Conservation (phyloP, 2,113 vertebrate species). For the Pangasianodon hypophthalmus region DNA sequence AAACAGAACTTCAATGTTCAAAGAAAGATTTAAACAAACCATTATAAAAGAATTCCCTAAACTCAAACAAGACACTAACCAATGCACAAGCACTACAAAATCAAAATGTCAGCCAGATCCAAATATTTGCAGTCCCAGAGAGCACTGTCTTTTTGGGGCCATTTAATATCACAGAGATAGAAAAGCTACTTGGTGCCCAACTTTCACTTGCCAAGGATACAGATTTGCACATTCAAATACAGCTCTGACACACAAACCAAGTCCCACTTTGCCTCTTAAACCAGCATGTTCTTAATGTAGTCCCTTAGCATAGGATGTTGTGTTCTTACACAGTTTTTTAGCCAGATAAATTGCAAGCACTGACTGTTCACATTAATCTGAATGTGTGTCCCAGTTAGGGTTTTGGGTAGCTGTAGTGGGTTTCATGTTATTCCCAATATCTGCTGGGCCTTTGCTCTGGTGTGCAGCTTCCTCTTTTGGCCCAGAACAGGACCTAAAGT, state of each 20-base stretch:
- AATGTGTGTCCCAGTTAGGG: not conserved
- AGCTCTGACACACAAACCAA: not conserved
- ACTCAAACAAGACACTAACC: not conserved
- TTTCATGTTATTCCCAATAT: not conserved
- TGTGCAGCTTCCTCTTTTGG: not conserved
- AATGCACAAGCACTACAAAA: not conserved
- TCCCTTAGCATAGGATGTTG: not conserved
- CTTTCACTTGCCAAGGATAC: not conserved
- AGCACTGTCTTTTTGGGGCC: not conserved
- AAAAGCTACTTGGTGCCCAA: not conserved
- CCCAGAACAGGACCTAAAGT: not conserved
- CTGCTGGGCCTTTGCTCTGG: not conserved
- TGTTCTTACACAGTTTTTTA: not conserved
- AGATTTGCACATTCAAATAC: conserved; percentile 9
- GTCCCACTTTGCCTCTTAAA: not conserved
- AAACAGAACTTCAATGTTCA: not conserved
- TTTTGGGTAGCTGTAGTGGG: not conserved
- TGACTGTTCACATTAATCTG: not conserved
- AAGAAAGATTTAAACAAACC: not conserved
- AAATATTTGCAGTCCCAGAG: not conserved
- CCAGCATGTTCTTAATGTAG: not conserved
- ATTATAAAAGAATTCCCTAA: not conserved
- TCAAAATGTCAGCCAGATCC: conserved; percentile 6
- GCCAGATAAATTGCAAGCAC: not conserved
- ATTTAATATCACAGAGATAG: not conserved